Conservation (phyloP, 1,140 invertebrate species). For the Radopholus similis region DNA sequence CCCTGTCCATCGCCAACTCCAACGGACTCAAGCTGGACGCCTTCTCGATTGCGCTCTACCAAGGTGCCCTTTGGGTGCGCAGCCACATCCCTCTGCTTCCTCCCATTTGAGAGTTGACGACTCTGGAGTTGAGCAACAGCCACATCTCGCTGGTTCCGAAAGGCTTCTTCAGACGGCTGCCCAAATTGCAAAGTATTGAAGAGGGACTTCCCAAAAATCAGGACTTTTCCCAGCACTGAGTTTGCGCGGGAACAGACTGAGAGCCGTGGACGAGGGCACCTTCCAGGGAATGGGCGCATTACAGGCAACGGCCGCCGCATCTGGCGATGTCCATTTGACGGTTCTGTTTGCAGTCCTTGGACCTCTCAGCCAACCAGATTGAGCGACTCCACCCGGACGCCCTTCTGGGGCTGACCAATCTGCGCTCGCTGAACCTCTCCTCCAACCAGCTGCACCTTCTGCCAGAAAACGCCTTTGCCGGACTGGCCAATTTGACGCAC, state of each 20-base stretch:
- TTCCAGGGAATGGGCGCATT: not conserved
- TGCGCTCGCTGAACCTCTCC: not conserved
- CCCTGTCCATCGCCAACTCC: slow-evolving; percentile 4
- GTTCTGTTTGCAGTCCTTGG: not conserved
- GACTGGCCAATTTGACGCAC: slow-evolving; percentile 10
- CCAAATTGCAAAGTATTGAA: not conserved
- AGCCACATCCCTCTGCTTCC: too few species aligned
- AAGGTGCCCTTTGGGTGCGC: too few species aligned
- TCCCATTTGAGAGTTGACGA: not conserved
- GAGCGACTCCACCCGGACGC: not conserved
- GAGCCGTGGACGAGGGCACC: not conserved
- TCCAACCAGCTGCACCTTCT: slow-evolving; percentile 1
- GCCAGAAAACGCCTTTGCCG: not conserved
- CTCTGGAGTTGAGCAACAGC: slow-evolving; percentile 7
- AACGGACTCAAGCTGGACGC: slow-evolving; percentile 13
- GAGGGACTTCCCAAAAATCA: not conserved
- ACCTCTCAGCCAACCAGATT: slow-evolving; percentile 12
- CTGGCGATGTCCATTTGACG: not conserved
- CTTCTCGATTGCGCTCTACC: slow-evolving; percentile 11
- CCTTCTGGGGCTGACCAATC: not conserved
- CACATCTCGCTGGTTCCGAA: slow-evolving; percentile 9
- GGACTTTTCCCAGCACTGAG: not conserved
- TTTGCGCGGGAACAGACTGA: slow-evolving; percentile 1
- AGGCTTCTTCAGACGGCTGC: not conserved
- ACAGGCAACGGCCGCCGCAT: too few species aligned